Base-by-base conservation (phyloP, 2,797 vertebrate genomes). In the Oophaga sylvatica region DNA sequence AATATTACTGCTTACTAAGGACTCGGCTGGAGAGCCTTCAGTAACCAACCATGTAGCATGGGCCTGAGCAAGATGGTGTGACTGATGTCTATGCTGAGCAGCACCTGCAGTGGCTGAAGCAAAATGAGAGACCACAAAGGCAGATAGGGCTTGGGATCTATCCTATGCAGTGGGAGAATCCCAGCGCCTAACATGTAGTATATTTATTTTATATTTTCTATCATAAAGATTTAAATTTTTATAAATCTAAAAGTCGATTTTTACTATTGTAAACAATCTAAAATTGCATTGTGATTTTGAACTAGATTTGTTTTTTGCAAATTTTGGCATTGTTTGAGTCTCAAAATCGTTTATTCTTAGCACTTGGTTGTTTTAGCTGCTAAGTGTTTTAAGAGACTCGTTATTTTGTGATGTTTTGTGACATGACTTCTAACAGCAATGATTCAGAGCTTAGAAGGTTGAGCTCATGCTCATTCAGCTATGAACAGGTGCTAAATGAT, bases 401-500 rank as follows among this genome's bases (percentile, higher is more conserved):
- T 87, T 84, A 80, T 84, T 70, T 84, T 67, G 29, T 88, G 70
- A 68, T 60, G 41, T 82, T 62, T 80, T 53, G 22, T 84, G 75
- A 84, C 76, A 83, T 87, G 79, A 80, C 82, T 53, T 71, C 82
- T 73, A 71, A 84, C 75, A 80, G 57, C 76, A 77, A 67, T 84
- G 76, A 80, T 73, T 84, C 53, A 60, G n/a, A 84, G 75, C 79
- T 80, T 80, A 70, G 35, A 80, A 73, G 76, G 78, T 57, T 84
- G 81, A 84, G 81, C 81, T 88, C 53, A 88, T 80, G 65, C 26
- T 73, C 67, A 57, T 80, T 57, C 76, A 84, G 63, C 77, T 80
- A 71, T n/a, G 82, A 88, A 60, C 87, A 88, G 87, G 87, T 88
- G 87, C 81, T 88, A 84, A 84, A 88, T 53, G 57, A 73, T 80